Base-by-base conservation (phyloP, 2,888 invertebrate genomes). In the Mimumesa dahlbomi region DNA sequence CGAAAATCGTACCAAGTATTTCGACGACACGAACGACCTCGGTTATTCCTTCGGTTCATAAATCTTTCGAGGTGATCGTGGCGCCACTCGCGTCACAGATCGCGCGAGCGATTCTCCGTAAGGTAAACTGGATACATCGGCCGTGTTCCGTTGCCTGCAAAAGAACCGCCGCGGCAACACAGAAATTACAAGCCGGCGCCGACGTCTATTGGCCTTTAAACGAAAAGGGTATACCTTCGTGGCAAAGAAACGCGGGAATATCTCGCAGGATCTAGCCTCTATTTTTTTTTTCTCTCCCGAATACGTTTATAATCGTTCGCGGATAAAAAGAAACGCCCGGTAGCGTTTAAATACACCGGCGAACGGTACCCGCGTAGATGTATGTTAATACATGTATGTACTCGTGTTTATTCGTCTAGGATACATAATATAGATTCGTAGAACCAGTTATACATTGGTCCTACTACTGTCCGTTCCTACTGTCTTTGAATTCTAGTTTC, bases 11-110 rank as follows among this genome's bases (percentile, higher is more conserved):
- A 70, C 43, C 22, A 53, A 25, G 49, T 31, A 38, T n/a, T 31
- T n/a, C 64, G 64, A 45, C 59, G 50, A 59, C 61, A 52, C 71
- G 36, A 36, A 19, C 22, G 50, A 59, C 50, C 57, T 66, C 49
- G 58, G 40, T n/a, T 36, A 54, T 48, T 56, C 48, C 29, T n/a
- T 29, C 61, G 61, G 25, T 64, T 56, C 64, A 73, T 74, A 74
- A 74, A 73, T 74, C 74, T 73, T 49, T 22, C 18, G 46, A 13
- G 58, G 54, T 64, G 69, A 73, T 73, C 53, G 57, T 69, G 61
- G 68, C 74, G 74, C 68, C 73, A 62, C 50, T 59, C 62, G 59
- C 63, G 58, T 63, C 62, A 68, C 64, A 49, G 69, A 73, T 72
- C 67, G 72, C 63, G 63, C 67, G 56, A 53, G 40, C 42, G 64